Base-by-base conservation (phyloP, 2,113 vertebrate genomes). In the Brevimyrus niger region DNA sequence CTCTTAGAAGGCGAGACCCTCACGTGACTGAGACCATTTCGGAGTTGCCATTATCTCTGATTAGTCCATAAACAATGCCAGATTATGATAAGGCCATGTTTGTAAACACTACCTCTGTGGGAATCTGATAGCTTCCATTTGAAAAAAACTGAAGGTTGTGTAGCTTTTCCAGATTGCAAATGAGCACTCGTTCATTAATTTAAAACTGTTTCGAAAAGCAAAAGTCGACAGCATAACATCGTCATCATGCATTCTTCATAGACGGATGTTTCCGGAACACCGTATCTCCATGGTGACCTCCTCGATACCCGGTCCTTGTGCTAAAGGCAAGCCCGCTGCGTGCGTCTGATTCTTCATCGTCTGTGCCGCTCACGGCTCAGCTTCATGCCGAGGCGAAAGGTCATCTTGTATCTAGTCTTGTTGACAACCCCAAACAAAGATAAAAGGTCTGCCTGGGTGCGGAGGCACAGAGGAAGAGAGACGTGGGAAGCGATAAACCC, bases 381-480 rank as follows among this genome's bases (percentile, higher is more conserved):
- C 35, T 80, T 80, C 73, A 76, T 80, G 73, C 73, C 13, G 35
- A 80, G 73, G 73, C 73, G 35, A 80, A 80, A 80, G 73, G 73
- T 80, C 73, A 80, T 80, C 73, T 80, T 80, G 73, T 80, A 80
- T 80, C 73, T 80, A 38, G 73, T 19, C 73, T 80, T 80, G 73
- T 80, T 80, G 73, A 80, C 73, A 80, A 80, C 35, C 31, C 73
- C 15, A 80, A 80, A 80, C 31, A 80, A 38, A 80, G 73, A 80
- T 80, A 42, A 80, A 80, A 80, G 31, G 31, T 80, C 31, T 13
- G 2, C 31, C 11, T 38, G 17, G 7, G 35, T 42, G 73, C 0
- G 1, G 35, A 4, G 13, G 11, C 27, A 76, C 31, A 31, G 69
- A 38, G 73, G 73, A 15, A 80, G 35, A 80, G 73, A 80, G 35